phyloP scores from a whole-genome alignment of 2,797 vertebrate genomes.

The Muscicapa striata region DNA sequence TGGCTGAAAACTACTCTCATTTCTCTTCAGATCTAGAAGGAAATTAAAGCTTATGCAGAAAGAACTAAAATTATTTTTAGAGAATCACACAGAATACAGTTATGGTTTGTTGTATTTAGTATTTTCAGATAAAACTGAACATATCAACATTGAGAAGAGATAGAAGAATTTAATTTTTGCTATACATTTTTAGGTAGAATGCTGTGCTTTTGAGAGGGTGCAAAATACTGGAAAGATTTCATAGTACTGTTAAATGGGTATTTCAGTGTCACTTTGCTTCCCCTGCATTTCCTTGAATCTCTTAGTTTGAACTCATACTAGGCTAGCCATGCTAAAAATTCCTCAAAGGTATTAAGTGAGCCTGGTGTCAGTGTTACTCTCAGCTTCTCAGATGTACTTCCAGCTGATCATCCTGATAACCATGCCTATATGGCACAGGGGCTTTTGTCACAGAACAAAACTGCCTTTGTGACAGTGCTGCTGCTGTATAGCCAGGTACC shows the following conservation, averaged over 20 bases:
- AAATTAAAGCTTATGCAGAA: neutral
- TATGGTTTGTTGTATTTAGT: neutral
- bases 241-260: neutral
- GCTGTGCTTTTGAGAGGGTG: neutral
- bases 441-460: neutral
- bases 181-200: neutral
- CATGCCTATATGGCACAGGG: rapidly evolving
- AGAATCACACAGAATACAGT: neutral
- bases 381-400: neutral
- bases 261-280: neutral
- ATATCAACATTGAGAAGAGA: neutral
- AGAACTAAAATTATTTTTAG: neutral
- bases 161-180: neutral
- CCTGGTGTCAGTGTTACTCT: neutral
- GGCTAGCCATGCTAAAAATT: neutral
- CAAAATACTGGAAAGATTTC: neutral
- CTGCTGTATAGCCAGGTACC: neutral
- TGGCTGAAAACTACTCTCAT: neutral
- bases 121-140: neutral
- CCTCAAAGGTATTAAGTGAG: neutral
- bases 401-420: neutral
- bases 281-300: neutral
- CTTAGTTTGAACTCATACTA: neutral
- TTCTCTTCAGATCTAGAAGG: neutral
- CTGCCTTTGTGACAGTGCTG: neutral